phyloP scores from a whole-genome alignment of 2,113 vertebrate genomes.

The Boulengeromyrus knoepffleri region DNA sequence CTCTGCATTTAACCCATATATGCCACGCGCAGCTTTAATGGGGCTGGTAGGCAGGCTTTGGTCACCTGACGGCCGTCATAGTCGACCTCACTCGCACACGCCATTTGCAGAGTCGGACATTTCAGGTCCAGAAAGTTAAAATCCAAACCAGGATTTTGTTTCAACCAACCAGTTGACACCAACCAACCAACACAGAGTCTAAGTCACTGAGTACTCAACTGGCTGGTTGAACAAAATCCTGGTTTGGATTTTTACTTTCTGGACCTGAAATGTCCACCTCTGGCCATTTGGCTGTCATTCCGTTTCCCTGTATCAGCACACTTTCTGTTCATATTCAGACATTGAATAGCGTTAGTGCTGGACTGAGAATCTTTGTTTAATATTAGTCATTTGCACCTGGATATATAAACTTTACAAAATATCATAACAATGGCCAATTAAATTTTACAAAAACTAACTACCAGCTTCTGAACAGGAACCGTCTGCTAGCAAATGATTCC shows the following conservation, averaged over 20 bases:
- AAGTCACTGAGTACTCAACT: too few species aligned
- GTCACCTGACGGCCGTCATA: neutral
- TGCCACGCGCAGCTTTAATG: constrained; percentile 44
- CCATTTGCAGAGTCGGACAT: neutral
- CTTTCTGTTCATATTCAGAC: neutral
- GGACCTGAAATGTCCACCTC: too few species aligned
- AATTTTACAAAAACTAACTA: neutral
- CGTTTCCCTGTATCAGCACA: neutral
- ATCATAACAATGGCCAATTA: neutral
- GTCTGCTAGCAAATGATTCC: neutral
- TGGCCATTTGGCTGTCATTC: neutral
- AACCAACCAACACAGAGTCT: too few species aligned
- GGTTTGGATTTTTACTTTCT: too few species aligned
- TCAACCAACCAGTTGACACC: too few species aligned
- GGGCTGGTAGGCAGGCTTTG: constrained; percentile 28
- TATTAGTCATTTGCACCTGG: neutral
- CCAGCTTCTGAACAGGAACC: neutral
- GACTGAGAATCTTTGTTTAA: neutral
- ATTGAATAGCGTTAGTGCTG: neutral
- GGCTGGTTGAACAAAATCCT: too few species aligned
- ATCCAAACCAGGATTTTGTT: too few species aligned
- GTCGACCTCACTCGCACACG: constrained; percentile 28
- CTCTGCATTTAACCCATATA: neutral
- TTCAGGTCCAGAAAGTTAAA: too few species aligned
- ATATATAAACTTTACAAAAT: neutral